Conservation (phyloP, 2,888 invertebrate genomes). For the Anarsia innoxiella region DNA sequence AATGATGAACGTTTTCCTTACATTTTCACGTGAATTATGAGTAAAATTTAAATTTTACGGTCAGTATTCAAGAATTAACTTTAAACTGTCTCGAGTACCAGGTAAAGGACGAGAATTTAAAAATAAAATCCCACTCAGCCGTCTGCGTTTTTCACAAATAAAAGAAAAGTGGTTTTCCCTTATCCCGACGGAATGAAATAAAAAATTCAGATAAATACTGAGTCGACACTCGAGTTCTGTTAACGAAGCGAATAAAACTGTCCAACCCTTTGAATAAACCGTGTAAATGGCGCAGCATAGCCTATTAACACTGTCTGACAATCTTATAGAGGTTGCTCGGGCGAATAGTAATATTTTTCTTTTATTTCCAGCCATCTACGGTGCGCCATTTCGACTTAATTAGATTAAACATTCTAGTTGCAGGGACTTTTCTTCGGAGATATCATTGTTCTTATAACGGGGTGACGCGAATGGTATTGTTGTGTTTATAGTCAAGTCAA, state of each 20-base stretch:
- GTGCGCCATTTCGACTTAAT: slow-evolving; percentile 43
- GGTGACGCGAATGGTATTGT: no score
- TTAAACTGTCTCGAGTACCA: no score
- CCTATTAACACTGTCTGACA: slow-evolving; percentile 63
- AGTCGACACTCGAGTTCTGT: slow-evolving; percentile 42
- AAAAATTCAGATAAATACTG: slow-evolving; percentile 52
- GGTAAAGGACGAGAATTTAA: no score
- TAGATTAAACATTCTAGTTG: slow-evolving; percentile 54
- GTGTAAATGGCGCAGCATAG: slow-evolving; percentile 57
- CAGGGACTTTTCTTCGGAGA: neutral
- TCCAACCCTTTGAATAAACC: slow-evolving; percentile 60
- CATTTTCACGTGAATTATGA: no score
- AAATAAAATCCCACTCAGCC: slow-evolving; percentile 4
- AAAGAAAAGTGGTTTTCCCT: slow-evolving; percentile 13
- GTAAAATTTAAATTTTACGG: no score
- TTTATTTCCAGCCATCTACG: slow-evolving; percentile 58
- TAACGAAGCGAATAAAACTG: slow-evolving; percentile 65
- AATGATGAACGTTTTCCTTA: no score
- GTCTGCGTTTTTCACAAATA: neutral
- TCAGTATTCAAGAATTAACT: no score
- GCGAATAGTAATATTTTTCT: slow-evolving; percentile 63
- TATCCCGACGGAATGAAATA: slow-evolving; percentile 32
- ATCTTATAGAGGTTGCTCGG: slow-evolving; percentile 48
- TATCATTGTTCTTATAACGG: neutral
- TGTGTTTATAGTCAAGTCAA: no score